phyloP scores from a whole-genome alignment of 2,888 invertebrate species.

The Coelinius sp. region DNA sequence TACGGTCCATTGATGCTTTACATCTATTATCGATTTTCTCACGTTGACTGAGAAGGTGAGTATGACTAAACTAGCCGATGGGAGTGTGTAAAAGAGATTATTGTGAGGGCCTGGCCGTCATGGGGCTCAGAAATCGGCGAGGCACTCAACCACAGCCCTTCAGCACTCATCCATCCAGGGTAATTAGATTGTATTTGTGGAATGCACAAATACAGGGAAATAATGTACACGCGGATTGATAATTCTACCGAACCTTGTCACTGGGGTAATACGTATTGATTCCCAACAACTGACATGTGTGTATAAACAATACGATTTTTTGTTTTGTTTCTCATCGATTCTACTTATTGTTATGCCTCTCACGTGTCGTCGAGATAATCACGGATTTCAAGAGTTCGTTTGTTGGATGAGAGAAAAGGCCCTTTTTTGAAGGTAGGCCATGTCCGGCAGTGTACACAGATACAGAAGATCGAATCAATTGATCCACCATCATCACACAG shows the following conservation, averaged over 20 bases:
- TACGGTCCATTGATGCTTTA: constrained; percentile 38
- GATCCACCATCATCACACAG: background rate
- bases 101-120: constrained; percentile 43
- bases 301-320: constrained; percentile 1
- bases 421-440: constrained; percentile 55
- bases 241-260: constrained; percentile 14
- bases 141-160: constrained; percentile 43
- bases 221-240: background rate
- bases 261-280: constrained; percentile 12
- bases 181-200: background rate
- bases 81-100: constrained; percentile 31
- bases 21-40: constrained; percentile 44
- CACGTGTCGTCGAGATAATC: constrained; percentile 21
- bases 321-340: background rate
- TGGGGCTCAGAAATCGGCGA: constrained; percentile 48
- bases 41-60: constrained; percentile 31
- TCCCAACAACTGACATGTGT: constrained; percentile 1
- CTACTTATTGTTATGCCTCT: background rate
- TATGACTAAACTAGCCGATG: background rate
- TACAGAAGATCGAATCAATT: background rate
- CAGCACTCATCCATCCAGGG: constrained; percentile 32
- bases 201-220: constrained; percentile 10
- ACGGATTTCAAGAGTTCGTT: constrained; percentile 43
- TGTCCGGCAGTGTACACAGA: constrained; percentile 55
- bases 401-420: constrained; percentile 49